Percentiles rank a stretch among this genome's conserved stretches.
phyloP scores from a whole-genome alignment of 2,797 vertebrate genomes.

The Diceros bicornis region DNA sequence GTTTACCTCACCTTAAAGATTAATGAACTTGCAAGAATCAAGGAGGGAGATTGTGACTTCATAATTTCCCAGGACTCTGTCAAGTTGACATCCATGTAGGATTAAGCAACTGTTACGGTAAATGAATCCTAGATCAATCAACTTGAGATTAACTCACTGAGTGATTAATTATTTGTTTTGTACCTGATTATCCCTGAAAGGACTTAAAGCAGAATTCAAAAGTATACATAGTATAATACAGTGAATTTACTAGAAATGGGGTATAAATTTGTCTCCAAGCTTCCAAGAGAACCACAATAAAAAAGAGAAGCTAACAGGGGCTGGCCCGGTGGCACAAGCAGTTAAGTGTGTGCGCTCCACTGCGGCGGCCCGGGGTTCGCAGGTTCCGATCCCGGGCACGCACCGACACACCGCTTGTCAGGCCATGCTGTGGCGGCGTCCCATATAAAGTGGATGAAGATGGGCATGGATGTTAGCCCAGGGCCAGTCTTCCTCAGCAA shows the following conservation, averaged over 20 bases:
- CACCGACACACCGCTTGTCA: too few species aligned
- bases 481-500: too few species aligned
- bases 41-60: neutral
- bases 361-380: too few species aligned
- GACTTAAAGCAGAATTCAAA: slow-evolving; percentile 54
- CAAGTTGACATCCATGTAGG: neutral
- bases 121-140: slow-evolving; percentile 38
- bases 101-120: neutral
- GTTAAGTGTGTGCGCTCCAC: too few species aligned
- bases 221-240: neutral
- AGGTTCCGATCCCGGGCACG: too few species aligned
- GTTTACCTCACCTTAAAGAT: slow-evolving; percentile 36
- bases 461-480: too few species aligned
- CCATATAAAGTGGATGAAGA: too few species aligned
- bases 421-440: too few species aligned
- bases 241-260: slow-evolving; percentile 18
- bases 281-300: neutral
- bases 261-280: neutral
- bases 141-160: slow-evolving; percentile 30
- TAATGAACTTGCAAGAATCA: slow-evolving; percentile 13
- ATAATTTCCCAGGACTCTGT: neutral
- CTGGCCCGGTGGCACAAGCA: too few species aligned
- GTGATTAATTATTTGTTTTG: slow-evolving; percentile 27
- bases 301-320: neutral
- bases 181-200: neutral